Evolutionary conservation across 2,797 vertebrate species (phyloP).

Genomic region (Nannoperca obscura): DNA sequence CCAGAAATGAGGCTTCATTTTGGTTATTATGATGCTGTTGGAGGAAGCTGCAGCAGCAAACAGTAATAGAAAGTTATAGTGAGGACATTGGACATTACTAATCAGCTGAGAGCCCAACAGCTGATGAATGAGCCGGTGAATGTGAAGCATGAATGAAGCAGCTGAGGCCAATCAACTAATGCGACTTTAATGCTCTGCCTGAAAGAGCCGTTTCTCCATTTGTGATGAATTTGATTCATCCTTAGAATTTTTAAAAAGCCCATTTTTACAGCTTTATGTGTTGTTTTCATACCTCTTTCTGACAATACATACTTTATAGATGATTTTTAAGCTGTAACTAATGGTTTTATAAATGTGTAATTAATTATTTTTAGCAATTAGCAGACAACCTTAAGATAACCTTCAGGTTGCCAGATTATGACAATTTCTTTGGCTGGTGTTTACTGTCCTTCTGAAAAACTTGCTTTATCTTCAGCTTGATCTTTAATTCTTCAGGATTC

Average conservation of each 20-base stretch:
- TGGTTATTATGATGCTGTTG: too few relatives aligned
- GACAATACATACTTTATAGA: background rate
- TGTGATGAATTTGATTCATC: background rate
- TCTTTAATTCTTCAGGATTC: background rate
- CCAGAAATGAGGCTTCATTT: background rate
- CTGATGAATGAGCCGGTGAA: background rate
- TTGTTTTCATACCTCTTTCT: background rate
- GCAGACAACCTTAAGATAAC: background rate
- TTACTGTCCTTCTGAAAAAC: background rate
- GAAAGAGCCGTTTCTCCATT: background rate
- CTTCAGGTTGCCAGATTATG: background rate
- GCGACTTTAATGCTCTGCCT: background rate
- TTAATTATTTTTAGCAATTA: background rate
- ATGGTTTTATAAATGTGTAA: background rate
- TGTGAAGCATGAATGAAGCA: background rate
- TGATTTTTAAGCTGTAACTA: background rate
- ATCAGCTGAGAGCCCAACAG: background rate
- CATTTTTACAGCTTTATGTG: background rate
- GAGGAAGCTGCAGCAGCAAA: background rate
- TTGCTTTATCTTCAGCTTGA: background rate
- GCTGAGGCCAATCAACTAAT: background rate
- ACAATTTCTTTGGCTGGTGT: background rate
- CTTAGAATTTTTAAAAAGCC: background rate
- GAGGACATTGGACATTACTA: background rate
- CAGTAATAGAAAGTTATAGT: too few relatives aligned